Evolutionary conservation across 1,140 invertebrate species (phyloP).

Genomic region (Tigriopus japonicus): DNA sequence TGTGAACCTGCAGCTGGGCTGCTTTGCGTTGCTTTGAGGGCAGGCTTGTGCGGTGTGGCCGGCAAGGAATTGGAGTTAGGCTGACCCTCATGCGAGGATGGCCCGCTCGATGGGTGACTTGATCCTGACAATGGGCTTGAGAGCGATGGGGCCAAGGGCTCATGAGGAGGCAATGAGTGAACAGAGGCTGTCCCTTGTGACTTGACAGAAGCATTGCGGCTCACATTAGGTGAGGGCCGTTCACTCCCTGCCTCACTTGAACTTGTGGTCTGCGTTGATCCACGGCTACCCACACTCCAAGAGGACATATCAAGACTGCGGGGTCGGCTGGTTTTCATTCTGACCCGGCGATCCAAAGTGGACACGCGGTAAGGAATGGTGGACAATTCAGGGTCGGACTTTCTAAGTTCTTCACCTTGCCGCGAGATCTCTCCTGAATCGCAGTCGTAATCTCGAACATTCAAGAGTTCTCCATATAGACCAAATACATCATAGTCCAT

Average conservation of each 20-base stretch:
- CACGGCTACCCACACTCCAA: conserved; percentile 57
- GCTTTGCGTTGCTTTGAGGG: conserved; percentile 20
- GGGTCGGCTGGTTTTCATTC: conserved; percentile 56
- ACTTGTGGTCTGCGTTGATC: conserved; percentile 24
- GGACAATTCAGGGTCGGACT: conserved; percentile 59
- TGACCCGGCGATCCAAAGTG: conserved; percentile 51
- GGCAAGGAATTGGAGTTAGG: conserved; percentile 7
- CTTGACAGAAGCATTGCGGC: background rate
- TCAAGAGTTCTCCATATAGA: conserved; percentile 69
- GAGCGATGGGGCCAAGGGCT: background rate
- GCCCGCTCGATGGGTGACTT: background rate
- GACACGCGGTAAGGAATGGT: conserved; percentile 49
- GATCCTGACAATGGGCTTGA: background rate
- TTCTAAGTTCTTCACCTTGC: conserved; percentile 47
- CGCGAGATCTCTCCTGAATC: conserved; percentile 32
- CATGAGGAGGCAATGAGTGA: background rate
- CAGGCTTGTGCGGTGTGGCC: conserved; percentile 22
- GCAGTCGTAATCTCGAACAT: conserved; percentile 64
- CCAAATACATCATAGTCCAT: conserved; percentile 58
- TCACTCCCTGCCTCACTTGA: conserved; percentile 49
- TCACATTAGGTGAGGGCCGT: conserved; percentile 21
- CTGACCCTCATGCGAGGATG: background rate
- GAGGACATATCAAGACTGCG: conserved; percentile 61
- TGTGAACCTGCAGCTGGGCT: conserved; percentile 7
- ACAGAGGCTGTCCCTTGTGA: background rate